Percentiles rank a stretch among this genome's conserved stretches.
These are phyloP conservation scores for Mesorhabditis sp. DNA, from an alignment of 2,888 invertebrate species.

Conservation along the genomic window DNA sequence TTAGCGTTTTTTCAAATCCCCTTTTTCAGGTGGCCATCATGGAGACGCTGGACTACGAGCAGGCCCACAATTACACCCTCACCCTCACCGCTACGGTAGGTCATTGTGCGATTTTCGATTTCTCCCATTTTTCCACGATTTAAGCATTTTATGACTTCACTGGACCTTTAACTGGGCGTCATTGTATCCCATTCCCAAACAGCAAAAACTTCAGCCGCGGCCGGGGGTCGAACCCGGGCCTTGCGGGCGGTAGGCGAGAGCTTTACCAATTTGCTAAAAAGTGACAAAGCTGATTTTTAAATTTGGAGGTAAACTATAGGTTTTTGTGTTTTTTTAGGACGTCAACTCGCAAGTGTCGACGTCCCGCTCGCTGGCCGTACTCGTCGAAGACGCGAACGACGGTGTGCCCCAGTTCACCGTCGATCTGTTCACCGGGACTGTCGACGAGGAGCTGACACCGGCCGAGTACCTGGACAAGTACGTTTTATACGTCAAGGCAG, in stretches of 20 bases:
- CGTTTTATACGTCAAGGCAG: neutral
- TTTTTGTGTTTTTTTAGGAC: conserved; percentile 32
- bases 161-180: too few species aligned
- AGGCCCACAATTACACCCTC: conserved; percentile 49
- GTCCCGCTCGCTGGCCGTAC: conserved; percentile 89
- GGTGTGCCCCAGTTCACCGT: conserved; percentile 67
- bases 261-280: too few species aligned
- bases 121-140: neutral
- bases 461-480: conserved; percentile 42
- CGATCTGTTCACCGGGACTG: conserved; percentile 53
- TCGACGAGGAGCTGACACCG: conserved; percentile 54
- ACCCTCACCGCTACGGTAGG: conserved; percentile 55
- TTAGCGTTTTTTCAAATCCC: too few species aligned
- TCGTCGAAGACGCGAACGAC: conserved; percentile 92
- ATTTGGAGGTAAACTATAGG: too few species aligned
- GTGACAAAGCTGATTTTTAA: too few species aligned
- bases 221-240: too few species aligned
- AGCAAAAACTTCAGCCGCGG: too few species aligned
- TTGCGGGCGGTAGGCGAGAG: too few species aligned
- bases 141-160: too few species aligned
- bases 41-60: conserved; percentile 54
- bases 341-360: conserved; percentile 43
- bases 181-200: too few species aligned
- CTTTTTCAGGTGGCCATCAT: conserved; percentile 39
- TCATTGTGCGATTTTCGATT: conserved; percentile 6